Evolutionary conservation across 2,888 invertebrate species (phyloP), one percentile per base, ranked within the genome.

Genomic region (Epinotia ramella): DNA sequence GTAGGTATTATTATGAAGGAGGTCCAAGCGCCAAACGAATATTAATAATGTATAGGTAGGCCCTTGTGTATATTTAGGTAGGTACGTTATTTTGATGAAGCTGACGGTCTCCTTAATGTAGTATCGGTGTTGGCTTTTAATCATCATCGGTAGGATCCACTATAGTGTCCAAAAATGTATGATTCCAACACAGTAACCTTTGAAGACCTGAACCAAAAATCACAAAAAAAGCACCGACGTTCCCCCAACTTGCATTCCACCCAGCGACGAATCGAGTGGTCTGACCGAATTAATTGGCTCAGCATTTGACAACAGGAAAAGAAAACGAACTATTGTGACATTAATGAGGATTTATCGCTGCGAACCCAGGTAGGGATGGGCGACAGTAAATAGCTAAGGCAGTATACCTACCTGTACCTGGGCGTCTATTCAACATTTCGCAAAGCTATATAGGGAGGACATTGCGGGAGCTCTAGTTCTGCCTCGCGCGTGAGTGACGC

Each of bases 261-360:
- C 78, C 80, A 78, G 82, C 86, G 85, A 85, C 88, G 88, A 89
- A 90, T 89, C 86, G 83, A 83, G 82, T 82, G 83, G 82, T 82
- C 83, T 83, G 81, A 81, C 81, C 76, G 83, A 85, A 86, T 86
- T 87, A 89, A 89, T 88, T 87, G 87, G 86, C 78, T 73, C 79
- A 73, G 83, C 80, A 81, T 84, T 86, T 86, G 85, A 85, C 82
- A 83, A 81, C 80, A 82, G 83, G 81, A 86, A 88, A 87, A 85
- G 79, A 83, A 81, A 80, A 82, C 78, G 78, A 80, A 83, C 83
- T 83, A 81, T 81, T 81, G 76, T 77, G 83, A 85, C 84, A 77
- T 79, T 87, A 86, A 87, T 87, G 84, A 87, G 83, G 84, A 87
- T 87, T 86, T 87, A 87, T 87, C 73, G 79, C 68, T 77, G 65